phyloP scores from a whole-genome alignment of 1,140 invertebrate genomes.

The Triops longicaudatus region DNA sequence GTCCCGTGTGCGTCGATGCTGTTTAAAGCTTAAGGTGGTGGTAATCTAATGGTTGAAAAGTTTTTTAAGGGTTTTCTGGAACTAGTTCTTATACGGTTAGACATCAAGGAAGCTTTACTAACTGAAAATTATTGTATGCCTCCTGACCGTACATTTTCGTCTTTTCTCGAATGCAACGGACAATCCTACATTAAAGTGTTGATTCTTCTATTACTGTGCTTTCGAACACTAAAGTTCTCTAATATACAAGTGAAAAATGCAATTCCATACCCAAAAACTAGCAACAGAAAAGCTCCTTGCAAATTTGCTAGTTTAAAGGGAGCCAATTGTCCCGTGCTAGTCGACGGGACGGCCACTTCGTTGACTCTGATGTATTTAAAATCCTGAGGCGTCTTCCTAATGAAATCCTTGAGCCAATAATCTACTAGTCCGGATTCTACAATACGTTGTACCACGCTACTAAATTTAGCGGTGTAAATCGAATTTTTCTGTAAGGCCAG shows the following conservation, averaged over 20 bases:
- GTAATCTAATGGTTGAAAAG: too few species aligned
- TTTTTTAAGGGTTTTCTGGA: too few species aligned
- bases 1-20: too few species aligned
- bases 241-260: neutral
- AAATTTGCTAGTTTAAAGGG: neutral
- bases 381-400: neutral
- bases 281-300: neutral
- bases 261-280: neutral
- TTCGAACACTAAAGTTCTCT: neutral
- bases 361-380: neutral
- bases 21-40: too few species aligned
- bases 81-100: too few species aligned
- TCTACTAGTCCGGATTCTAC: slow-evolving; percentile 30
- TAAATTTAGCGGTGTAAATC: slow-evolving; percentile 28
- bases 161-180: too few species aligned
- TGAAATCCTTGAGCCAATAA: neutral
- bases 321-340: neutral
- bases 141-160: too few species aligned
- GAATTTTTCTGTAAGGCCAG: slow-evolving; percentile 32
- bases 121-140: too few species aligned
- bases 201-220: neutral
- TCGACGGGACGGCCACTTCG: neutral
- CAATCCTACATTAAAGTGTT: too few species aligned
- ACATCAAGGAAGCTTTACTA: too few species aligned
- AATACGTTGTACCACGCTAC: slow-evolving; percentile 27